Percentiles rank a stretch among this genome's conserved stretches.
Evolutionary conservation across 2,888 invertebrate species (phyloP).

Genomic region (Callimorpha dominula): DNA sequence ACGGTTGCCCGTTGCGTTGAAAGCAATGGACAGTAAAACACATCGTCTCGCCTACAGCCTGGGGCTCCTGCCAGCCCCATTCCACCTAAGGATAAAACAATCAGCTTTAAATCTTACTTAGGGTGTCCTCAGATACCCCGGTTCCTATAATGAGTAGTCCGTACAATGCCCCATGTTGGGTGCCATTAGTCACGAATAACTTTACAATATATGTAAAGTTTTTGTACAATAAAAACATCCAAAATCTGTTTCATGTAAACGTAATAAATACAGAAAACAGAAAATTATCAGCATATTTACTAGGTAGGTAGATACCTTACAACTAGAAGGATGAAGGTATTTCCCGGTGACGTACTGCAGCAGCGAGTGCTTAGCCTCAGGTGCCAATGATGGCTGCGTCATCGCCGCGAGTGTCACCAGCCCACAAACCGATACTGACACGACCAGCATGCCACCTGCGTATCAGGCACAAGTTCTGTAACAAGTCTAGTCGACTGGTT

Average conservation of each 20-base stretch:
- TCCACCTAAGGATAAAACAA: constrained; percentile 82
- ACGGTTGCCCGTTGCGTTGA: constrained; percentile 97
- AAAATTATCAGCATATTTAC: background rate
- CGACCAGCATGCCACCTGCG: constrained; percentile 94
- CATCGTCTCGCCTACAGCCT: constrained; percentile 96
- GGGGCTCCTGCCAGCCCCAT: constrained; percentile 97
- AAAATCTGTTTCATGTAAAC: background rate
- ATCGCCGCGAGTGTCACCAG: constrained; percentile 96
- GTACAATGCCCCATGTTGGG: constrained; percentile 4
- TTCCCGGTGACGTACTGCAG: constrained; percentile 97
- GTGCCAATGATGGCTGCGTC: constrained; percentile 95
- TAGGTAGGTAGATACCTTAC: constrained; percentile 83
- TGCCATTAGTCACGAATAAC: background rate
- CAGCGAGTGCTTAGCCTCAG: constrained; percentile 96
- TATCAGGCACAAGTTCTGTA: background rate
- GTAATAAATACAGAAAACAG: background rate
- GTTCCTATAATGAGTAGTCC: background rate
- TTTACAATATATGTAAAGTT: too few relatives aligned
- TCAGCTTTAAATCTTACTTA: background rate
- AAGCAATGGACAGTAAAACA: constrained; percentile 96
- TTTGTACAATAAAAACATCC: background rate
- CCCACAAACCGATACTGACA: constrained; percentile 95
- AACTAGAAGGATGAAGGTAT: constrained; percentile 95
- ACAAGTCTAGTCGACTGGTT: background rate
- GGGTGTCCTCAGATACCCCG: background rate